Evolutionary conservation across 2,113 vertebrate genomes (phyloP).

Genomic region (Phasianus colchicus): DNA sequence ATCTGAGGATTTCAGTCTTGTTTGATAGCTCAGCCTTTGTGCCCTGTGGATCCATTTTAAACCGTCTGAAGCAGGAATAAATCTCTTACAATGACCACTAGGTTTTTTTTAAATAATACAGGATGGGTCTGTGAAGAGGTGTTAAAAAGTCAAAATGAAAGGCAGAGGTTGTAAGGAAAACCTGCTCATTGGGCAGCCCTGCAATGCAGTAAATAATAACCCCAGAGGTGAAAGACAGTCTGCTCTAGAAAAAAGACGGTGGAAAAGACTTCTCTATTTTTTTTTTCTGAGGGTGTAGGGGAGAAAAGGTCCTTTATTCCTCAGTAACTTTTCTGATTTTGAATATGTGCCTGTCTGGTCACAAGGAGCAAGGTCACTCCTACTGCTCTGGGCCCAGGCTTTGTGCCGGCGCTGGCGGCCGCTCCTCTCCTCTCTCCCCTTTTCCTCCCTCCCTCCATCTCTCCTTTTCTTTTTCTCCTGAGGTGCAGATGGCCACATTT

Average conservation of each 20-base stretch:
- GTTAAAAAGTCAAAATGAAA: slow-evolving; percentile 58
- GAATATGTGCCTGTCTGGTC: slow-evolving; percentile 38
- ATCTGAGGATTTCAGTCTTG: slow-evolving; percentile 30
- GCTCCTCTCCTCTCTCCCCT: slow-evolving; percentile 51
- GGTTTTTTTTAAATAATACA: slow-evolving; percentile 19
- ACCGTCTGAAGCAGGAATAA: slow-evolving; percentile 46
- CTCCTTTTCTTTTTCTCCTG: slow-evolving; percentile 84
- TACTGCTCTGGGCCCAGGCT: slow-evolving; percentile 69
- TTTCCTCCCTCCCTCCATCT: slow-evolving; percentile 71
- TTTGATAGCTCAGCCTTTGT: slow-evolving; percentile 62
- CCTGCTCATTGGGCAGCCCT: slow-evolving; percentile 35
- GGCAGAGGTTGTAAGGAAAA: slow-evolving; percentile 66
- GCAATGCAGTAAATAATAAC: slow-evolving; percentile 70
- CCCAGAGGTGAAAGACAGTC: slow-evolving; percentile 52
- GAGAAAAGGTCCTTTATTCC: slow-evolving; percentile 54
- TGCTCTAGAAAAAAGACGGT: slow-evolving; percentile 38
- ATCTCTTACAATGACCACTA: slow-evolving; percentile 49
- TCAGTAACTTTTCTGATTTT: slow-evolving; percentile 54
- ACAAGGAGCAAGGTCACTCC: slow-evolving; percentile 87
- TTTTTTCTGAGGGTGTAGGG: not conserved
- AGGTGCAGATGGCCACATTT: slow-evolving; percentile 99
- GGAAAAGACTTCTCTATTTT: not conserved
- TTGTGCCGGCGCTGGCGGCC: slow-evolving; percentile 69
- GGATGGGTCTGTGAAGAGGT: slow-evolving; percentile 58
- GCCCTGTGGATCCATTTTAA: slow-evolving; percentile 52